Evolutionary conservation across 2,888 invertebrate species (phyloP).

Genomic region (Brachyptera risi): DNA sequence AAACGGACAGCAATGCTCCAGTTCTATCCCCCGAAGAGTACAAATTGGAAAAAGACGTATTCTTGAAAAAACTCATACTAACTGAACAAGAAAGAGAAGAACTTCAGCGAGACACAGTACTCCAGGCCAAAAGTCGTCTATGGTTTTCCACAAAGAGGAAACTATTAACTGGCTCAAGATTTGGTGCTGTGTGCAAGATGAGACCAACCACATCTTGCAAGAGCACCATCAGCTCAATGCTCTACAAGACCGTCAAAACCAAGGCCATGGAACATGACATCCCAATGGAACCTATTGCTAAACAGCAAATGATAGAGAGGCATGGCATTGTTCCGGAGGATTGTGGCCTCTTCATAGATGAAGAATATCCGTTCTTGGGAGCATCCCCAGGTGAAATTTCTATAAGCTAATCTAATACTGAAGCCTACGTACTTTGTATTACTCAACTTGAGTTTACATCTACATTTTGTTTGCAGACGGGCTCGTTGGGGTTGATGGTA

Average conservation of each 20-base stretch:
- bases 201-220: conserved; percentile 27
- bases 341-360: conserved; percentile 37
- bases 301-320: conserved; percentile 24
- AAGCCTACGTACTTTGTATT: no score
- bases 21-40: background rate
- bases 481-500: no score
- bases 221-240: conserved; percentile 27
- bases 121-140: background rate
- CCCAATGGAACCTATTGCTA: conserved; percentile 31
- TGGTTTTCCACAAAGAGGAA: conserved; percentile 23
- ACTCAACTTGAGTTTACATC: no score
- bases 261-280: conserved; percentile 30
- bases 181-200: conserved; percentile 31
- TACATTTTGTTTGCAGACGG: no score
- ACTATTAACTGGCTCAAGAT: conserved; percentile 32
- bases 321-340: conserved; percentile 26
- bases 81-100: background rate
- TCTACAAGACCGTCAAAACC: conserved; percentile 27
- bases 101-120: background rate
- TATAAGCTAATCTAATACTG: no score
- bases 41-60: background rate
- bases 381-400: conserved; percentile 34
- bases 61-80: conserved; percentile 1
- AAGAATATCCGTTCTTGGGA: conserved; percentile 30
- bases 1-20: background rate